Conservation (phyloP, 30 jellyfish, hydroid and myxozoan species). For the Turritopsis rubra region DNA sequence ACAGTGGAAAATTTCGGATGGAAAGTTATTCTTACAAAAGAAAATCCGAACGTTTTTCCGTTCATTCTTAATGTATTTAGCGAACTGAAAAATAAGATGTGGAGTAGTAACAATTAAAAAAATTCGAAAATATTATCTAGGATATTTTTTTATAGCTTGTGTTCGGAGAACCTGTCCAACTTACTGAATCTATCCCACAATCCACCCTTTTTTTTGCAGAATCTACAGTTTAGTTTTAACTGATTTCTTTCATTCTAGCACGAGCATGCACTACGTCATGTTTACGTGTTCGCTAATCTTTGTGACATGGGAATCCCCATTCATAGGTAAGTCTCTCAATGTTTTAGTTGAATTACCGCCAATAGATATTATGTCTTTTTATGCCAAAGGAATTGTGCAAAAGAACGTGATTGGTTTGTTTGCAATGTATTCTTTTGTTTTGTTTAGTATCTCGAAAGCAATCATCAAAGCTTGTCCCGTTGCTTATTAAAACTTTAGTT, state of each 20-base stretch:
- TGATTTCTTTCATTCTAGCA: constrained; percentile 45
- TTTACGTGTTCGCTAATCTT: constrained; percentile 76
- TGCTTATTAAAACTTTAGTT: background rate
- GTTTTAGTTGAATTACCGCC: background rate
- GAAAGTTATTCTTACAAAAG: no score
- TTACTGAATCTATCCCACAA: background rate
- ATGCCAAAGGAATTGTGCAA: background rate
- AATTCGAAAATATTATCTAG: no score
- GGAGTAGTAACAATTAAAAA: no score
- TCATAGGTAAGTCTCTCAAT: constrained; percentile 39
- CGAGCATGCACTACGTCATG: constrained; percentile 91
- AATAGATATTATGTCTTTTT: no score
- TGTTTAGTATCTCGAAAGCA: background rate
- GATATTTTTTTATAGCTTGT: no score
- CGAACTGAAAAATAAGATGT: no score
- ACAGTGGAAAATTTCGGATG: no score
- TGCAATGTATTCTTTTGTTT: background rate
- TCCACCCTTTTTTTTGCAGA: background rate
- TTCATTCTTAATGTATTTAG: no score
- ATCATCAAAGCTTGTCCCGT: background rate
- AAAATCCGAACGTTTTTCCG: no score
- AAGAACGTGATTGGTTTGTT: background rate
- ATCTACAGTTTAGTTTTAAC: background rate
- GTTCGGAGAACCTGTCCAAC: background rate
- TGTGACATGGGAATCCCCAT: constrained; percentile 73